A percentile compares a stretch with the other conserved stretches of the same genome.
These are phyloP conservation scores for Penaeus monodon DNA, from an alignment of 2,888 invertebrate genomes.

Conservation along the genomic window DNA sequence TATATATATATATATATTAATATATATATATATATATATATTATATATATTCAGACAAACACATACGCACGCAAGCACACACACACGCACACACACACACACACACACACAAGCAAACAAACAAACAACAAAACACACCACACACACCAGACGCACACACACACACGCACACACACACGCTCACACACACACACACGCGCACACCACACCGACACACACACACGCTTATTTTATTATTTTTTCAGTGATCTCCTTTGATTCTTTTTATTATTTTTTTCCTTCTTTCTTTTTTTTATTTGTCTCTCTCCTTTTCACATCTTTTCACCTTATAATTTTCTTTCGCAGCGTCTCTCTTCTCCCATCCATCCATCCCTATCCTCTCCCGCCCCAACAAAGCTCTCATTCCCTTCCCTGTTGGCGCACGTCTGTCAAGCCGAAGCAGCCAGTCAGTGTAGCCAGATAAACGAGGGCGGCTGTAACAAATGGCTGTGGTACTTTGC, in stretches of 20 bases:
- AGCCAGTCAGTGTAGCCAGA: constrained; percentile 10
- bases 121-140: too few species aligned
- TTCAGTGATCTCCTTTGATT: neutral
- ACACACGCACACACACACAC: too few species aligned
- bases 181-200: too few species aligned
- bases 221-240: too few species aligned
- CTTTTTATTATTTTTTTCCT: neutral
- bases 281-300: neutral
- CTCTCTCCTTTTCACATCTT: neutral
- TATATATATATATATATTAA: too few species aligned
- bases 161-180: too few species aligned
- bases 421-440: constrained; percentile 14
- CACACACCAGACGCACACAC: too few species aligned
- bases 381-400: neutral
- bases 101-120: too few species aligned
- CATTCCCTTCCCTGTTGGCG: neutral
- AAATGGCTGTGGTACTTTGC: constrained; percentile 41
- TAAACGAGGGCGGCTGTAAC: constrained; percentile 34
- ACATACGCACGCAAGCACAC: too few species aligned
- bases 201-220: too few species aligned
- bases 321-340: neutral
- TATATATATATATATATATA: too few species aligned
- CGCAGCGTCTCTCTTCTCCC: neutral
- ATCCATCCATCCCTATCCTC: neutral
- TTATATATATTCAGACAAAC: too few species aligned